Evolutionary conservation across 2,797 vertebrate genomes (phyloP).

Genomic region (Aphelocoma californica): DNA sequence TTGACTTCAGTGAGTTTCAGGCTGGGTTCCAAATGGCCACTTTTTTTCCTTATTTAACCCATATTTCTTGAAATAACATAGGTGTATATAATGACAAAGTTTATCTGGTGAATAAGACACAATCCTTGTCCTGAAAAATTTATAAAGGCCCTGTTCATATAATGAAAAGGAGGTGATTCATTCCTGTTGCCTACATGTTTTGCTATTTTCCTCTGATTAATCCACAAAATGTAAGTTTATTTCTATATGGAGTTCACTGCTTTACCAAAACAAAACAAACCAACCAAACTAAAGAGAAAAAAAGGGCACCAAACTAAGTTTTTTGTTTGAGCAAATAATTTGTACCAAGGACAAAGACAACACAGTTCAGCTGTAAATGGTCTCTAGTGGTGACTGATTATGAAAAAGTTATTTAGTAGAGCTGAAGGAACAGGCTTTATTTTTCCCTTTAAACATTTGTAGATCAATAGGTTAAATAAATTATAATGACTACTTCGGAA

Average conservation of each 20-base stretch:
- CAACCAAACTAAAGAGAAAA: not conserved
- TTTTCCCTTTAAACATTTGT: not conserved
- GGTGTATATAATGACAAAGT: slow-evolving; percentile 31
- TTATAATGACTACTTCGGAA: not conserved
- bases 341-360: not conserved
- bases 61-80: slow-evolving; percentile 35
- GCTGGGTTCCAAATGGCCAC: not conserved
- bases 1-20: slow-evolving; percentile 31
- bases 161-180: not conserved
- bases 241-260: not conserved
- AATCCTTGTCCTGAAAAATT: not conserved
- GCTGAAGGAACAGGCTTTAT: not conserved
- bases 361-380: not conserved
- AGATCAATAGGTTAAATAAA: not conserved
- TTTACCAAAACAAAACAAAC: not conserved
- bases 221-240: not conserved
- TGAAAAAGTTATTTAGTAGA: not conserved
- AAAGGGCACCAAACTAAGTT: accelerated
- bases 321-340: not conserved
- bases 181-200: not conserved
- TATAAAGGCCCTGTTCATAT: not conserved
- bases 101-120: slow-evolving; percentile 18
- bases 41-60: slow-evolving; percentile 9
- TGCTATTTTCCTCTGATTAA: not conserved
- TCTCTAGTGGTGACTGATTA: not conserved